Conservation (phyloP, 2,113 vertebrate species). For the Erythrolamprus reginae region DNA sequence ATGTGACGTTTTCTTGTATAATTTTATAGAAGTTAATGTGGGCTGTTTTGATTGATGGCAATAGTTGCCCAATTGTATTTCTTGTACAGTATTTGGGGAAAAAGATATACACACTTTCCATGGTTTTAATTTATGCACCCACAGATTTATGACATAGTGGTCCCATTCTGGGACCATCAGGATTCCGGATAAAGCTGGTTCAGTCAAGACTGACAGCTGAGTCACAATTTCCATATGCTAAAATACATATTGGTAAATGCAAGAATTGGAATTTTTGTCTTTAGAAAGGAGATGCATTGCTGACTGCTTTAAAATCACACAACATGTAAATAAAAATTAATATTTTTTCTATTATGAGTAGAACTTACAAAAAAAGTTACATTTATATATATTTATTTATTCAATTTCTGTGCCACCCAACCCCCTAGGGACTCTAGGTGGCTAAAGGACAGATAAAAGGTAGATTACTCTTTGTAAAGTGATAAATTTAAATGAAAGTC, state of each 20-base stretch:
- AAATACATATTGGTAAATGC: not conserved
- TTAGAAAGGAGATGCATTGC: not conserved
- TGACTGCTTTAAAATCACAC: not conserved
- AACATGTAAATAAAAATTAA: not conserved
- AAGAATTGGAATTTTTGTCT: not conserved
- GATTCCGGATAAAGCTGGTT: not conserved
- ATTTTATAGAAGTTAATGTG: not conserved
- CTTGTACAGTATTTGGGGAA: not conserved
- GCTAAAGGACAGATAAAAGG: accelerated
- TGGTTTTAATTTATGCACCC: not conserved
- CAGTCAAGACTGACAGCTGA: not conserved
- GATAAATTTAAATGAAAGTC: not conserved
- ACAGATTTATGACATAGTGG: not conserved
- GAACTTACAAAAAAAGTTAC: not conserved
- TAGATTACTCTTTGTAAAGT: not conserved
- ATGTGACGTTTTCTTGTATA: not conserved
- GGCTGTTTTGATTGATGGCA: not conserved
- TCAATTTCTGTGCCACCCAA: no score
- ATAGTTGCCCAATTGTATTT: not conserved
- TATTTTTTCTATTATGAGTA: not conserved
- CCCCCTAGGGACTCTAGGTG: no score
- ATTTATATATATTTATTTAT: no score
- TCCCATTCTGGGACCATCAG: not conserved
- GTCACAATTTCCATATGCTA: not conserved
- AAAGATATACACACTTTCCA: not conserved